Evolutionary conservation across 2,888 invertebrate genomes (phyloP), one percentile per base, ranked within the genome.

Genomic region (Patella caerulea): DNA sequence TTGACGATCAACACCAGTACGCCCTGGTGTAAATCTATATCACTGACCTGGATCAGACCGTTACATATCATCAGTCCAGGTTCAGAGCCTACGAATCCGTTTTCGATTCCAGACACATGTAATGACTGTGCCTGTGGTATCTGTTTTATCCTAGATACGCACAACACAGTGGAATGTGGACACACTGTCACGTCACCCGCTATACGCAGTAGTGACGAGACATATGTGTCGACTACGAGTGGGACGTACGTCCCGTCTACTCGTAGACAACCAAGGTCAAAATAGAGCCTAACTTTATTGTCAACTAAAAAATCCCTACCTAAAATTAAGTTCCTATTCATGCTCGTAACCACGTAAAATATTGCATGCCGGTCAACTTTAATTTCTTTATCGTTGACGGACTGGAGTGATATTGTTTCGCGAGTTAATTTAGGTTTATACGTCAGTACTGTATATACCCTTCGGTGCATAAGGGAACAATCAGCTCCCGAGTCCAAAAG

Each of bases 401-500:
- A 45, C 5, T 45, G 34, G 34, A 45, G 5, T 45, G 34, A 45
- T 45, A 45, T 45, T 45, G 34, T 45, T 45, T 45, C 34, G 5
- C 19, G 5, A 17, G n/a, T 59, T 17, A 59, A 19, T 59, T 59
- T 59, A 5, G 59, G 59, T 19, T 15, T 59, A 59, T 59, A 59
- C 11, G 17, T 59, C 19, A 59, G 19, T 19, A 1, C 19, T 9
- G 17, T 11, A 59, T 59, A 59, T 19, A 59, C 19, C 17, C 59
- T 17, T 59, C 59, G 59, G 59, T 59, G 59, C 59, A 59, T 59
- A n/a, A 59, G 19, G 19, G 59, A 59, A 7, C 17, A 15, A 53
- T 73, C 73, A 19, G 73, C 53, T 53, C 54, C 73, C 11, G 73
- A 53, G 54, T 73, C 73, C 52, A 73, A 17, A 17, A 73, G 54